A percentile compares a stretch with the other conserved stretches of the same genome.
These are phyloP conservation scores for Eufriesea mexicana DNA, from an alignment of 1,140 invertebrate genomes.

Conservation along the genomic window DNA sequence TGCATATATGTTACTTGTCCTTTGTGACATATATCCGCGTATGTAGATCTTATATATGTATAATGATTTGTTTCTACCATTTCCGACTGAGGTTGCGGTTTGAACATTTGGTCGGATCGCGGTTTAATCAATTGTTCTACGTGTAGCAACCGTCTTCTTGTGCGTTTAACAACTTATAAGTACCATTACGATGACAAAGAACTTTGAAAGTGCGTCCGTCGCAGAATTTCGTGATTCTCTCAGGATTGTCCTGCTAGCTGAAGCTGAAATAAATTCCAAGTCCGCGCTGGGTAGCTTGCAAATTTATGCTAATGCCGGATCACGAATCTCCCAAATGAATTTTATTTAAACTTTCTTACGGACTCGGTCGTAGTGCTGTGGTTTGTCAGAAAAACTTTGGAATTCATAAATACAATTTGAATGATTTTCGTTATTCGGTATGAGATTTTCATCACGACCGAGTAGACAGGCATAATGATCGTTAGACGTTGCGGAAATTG, in stretches of 20 bases:
- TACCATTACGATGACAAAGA: conserved; percentile 50
- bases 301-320: conserved; percentile 77
- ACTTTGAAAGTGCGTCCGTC: conserved; percentile 44
- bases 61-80: too few species aligned
- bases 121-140: background rate
- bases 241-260: conserved; percentile 56
- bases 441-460: conserved; percentile 53
- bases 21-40: too few species aligned
- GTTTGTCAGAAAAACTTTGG: conserved; percentile 70
- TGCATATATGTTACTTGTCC: too few species aligned
- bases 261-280: conserved; percentile 73
- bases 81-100: too few species aligned
- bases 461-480: conserved; percentile 60
- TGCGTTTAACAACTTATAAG: conserved; percentile 50
- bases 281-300: conserved; percentile 68
- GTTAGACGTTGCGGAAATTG: conserved; percentile 41
- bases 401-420: conserved; percentile 75
- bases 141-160: conserved; percentile 41
- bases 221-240: conserved; percentile 57
- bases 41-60: too few species aligned
- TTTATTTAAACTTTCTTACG: conserved; percentile 76
- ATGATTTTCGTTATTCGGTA: conserved; percentile 63
- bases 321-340: conserved; percentile 76
- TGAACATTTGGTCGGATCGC: too few species aligned
- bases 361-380: conserved; percentile 39